phyloP scores from a whole-genome alignment of 2,113 vertebrate genomes.

The Coreoperca whiteheadi region DNA sequence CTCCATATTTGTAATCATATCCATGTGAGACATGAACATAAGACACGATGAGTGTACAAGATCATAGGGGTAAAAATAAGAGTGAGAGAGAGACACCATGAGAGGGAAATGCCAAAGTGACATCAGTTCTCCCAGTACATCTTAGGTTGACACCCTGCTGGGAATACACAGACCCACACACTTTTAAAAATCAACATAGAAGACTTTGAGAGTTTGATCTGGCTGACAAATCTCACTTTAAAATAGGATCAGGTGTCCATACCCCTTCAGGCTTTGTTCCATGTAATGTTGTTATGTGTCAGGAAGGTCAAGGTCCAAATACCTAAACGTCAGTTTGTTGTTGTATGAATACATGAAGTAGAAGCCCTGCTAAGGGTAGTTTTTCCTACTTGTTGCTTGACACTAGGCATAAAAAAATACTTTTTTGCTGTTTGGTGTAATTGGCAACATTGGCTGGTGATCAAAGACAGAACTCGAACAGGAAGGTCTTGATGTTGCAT shows the following conservation, averaged over 20 bases:
- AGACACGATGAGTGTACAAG: conserved; percentile 8
- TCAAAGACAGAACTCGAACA: too few species aligned
- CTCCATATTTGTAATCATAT: conserved; percentile 47
- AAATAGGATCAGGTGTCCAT: conserved; percentile 26
- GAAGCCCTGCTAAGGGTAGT: too few species aligned
- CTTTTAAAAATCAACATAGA: background rate
- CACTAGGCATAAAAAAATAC: background rate
- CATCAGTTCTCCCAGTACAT: background rate
- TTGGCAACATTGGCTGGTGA: too few species aligned
- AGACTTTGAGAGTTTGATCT: conserved; percentile 11
- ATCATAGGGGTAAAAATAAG: background rate
- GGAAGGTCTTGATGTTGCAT: background rate
- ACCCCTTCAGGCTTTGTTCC: conserved; percentile 16
- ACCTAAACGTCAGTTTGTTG: background rate
- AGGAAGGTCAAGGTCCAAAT: background rate
- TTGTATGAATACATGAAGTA: background rate
- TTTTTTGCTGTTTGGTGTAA: too few species aligned
- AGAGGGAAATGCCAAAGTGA: conserved; percentile 47
- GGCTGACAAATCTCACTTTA: conserved; percentile 16
- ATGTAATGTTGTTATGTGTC: background rate
- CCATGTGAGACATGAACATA: conserved; percentile 51
- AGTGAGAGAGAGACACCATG: background rate
- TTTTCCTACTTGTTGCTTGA: background rate
- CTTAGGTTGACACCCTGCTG: conserved; percentile 21
- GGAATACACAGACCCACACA: conserved; percentile 21